Evolutionary conservation across 92 coral and sea anemone species (phyloP).

Genomic region (Zoanthus gigantus): DNA sequence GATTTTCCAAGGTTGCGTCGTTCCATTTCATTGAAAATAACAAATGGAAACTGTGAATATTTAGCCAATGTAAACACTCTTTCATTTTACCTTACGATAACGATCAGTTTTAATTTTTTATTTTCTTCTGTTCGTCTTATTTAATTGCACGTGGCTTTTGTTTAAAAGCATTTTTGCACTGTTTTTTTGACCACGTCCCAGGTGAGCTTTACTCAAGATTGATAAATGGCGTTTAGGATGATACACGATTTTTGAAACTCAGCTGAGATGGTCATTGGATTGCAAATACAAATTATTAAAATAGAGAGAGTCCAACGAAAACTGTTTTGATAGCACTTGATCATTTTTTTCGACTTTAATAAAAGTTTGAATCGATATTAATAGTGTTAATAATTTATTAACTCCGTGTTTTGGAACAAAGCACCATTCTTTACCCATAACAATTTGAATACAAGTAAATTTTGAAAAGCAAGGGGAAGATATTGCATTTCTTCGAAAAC

Average conservation of each 20-base stretch:
- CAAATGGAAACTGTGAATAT: background rate
- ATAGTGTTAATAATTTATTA: background rate
- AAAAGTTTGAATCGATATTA: background rate
- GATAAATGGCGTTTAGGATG: background rate
- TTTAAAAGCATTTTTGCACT: background rate
- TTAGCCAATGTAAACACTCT: slow-evolving; percentile 10
- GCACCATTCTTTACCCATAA: background rate
- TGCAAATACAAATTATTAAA: background rate
- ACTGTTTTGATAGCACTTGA: slow-evolving; percentile 1
- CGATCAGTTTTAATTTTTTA: slow-evolving; percentile 1
- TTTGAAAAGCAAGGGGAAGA: background rate
- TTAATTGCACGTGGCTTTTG: background rate
- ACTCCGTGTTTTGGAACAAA: background rate
- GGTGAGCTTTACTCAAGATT: too few species aligned
- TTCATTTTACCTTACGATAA: background rate
- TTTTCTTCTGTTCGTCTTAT: background rate
- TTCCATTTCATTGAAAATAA: background rate
- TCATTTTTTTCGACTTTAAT: background rate
- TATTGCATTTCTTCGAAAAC: background rate
- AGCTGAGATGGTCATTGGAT: background rate
- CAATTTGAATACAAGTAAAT: background rate
- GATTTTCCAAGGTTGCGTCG: background rate
- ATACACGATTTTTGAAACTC: background rate
- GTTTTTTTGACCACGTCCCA: too few species aligned
- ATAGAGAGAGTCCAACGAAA: background rate